Percentiles rank a stretch among this genome's conserved stretches.
phyloP scores from a whole-genome alignment of 2,888 invertebrate genomes.

The Drosophila fulvimacula region DNA sequence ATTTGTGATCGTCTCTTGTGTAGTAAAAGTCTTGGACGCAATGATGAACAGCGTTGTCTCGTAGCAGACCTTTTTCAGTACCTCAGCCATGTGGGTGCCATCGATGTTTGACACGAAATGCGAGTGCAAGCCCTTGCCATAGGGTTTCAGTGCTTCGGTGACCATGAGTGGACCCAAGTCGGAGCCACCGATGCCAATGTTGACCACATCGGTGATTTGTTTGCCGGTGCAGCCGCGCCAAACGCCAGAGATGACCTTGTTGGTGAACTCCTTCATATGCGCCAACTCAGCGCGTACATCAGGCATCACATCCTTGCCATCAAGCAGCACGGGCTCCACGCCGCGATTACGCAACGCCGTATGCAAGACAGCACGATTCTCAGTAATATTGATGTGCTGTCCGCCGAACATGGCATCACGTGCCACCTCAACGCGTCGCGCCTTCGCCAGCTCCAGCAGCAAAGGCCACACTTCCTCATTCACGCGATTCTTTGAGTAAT shows the following conservation, averaged over 20 bases:
- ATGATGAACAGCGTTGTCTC: slow-evolving; percentile 99
- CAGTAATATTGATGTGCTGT: slow-evolving; percentile 98
- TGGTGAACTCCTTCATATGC: slow-evolving; percentile 97
- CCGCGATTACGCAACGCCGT: slow-evolving; percentile 94
- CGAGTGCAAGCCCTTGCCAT: slow-evolving; percentile 92
- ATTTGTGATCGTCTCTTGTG: slow-evolving; percentile 99
- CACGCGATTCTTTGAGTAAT: slow-evolving; percentile 98
- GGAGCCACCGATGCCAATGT: slow-evolving; percentile 99
- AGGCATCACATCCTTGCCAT: slow-evolving; percentile 95
- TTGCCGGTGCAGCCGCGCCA: slow-evolving; percentile 95
- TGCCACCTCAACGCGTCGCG: slow-evolving; percentile 92
- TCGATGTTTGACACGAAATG: slow-evolving; percentile 99
- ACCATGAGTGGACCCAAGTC: slow-evolving; percentile 99
- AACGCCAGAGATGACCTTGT: slow-evolving; percentile 89
- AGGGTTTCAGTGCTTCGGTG: slow-evolving; percentile 98
- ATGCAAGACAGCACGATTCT: slow-evolving; percentile 97
- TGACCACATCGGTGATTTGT: slow-evolving; percentile 97
- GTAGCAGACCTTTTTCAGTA: slow-evolving; percentile 93
- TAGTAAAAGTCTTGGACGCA: slow-evolving; percentile 99
- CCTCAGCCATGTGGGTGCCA: slow-evolving; percentile 98
- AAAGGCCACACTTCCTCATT: slow-evolving; percentile 90
- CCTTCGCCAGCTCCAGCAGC: slow-evolving; percentile 92
- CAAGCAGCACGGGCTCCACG: slow-evolving; percentile 89
- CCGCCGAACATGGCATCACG: slow-evolving; percentile 96
- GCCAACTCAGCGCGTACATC: slow-evolving; percentile 95